phyloP scores from a whole-genome alignment of 2,888 invertebrate species.

The Nomada lathburiana region DNA sequence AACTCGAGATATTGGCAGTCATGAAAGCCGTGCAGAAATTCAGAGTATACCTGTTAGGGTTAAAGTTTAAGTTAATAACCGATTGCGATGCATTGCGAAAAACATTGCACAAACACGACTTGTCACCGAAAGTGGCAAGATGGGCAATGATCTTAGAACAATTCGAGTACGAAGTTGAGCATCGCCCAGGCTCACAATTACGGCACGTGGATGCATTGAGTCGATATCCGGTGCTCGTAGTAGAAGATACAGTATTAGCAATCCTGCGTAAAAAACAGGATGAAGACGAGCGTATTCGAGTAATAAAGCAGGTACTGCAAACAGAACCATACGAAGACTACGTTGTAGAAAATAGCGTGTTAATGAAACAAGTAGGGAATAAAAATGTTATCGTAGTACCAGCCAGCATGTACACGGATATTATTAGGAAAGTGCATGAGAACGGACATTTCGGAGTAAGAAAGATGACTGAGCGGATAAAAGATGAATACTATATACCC shows the following conservation, averaged over 20 bases:
- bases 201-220: too few species aligned
- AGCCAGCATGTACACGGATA: too few species aligned
- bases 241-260: too few species aligned
- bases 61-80: background rate
- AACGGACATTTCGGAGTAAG: background rate
- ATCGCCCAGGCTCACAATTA: background rate
- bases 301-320: too few species aligned
- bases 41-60: background rate
- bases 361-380: too few species aligned
- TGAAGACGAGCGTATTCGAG: too few species aligned
- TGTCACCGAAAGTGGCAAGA: constrained; percentile 1
- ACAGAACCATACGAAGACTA: too few species aligned
- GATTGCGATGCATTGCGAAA: constrained; percentile 1
- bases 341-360: too few species aligned
- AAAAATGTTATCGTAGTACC: too few species aligned
- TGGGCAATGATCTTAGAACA: constrained; percentile 12
- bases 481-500: background rate
- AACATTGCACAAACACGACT: background rate
- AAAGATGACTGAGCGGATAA: background rate
- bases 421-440: background rate
- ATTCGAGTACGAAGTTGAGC: background rate
- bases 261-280: too few species aligned
- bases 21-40: background rate
- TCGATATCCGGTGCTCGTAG: too few species aligned
- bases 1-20: constrained; percentile 3